Conservation (phyloP, 2,888 invertebrate species). For the Drosophila imparisetae region DNA sequence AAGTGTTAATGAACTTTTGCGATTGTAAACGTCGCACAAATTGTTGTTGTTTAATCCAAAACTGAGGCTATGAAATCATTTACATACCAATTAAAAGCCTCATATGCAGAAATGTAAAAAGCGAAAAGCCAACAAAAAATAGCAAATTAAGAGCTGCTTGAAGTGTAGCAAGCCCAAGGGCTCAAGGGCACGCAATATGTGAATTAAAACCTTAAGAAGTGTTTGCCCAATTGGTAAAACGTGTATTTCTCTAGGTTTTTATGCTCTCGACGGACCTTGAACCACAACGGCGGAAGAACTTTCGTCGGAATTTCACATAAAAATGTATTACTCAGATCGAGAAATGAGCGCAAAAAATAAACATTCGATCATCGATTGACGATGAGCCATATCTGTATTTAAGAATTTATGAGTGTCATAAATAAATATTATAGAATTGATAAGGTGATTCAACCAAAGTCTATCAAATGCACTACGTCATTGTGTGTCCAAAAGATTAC, state of each 20-base stretch:
- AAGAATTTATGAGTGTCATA: slow-evolving; percentile 1
- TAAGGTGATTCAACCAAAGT: slow-evolving; percentile 42
- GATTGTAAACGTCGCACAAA: slow-evolving; percentile 52
- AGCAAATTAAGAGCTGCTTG: slow-evolving; percentile 34
- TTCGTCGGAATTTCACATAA: slow-evolving; percentile 10
- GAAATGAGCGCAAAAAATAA: slow-evolving; percentile 37
- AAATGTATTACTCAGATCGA: slow-evolving; percentile 47
- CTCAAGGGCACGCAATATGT: slow-evolving; percentile 21
- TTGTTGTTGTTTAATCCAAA: slow-evolving; percentile 47
- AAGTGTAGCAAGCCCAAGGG: slow-evolving; percentile 35
- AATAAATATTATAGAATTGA: slow-evolving; percentile 6
- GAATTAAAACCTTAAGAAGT: slow-evolving; percentile 23
- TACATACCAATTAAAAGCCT: slow-evolving; percentile 39
- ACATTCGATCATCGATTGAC: slow-evolving; percentile 42
- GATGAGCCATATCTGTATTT: neutral
- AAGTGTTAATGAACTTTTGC: slow-evolving; percentile 75
- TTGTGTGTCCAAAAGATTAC: slow-evolving; percentile 8
- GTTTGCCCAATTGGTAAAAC: slow-evolving; percentile 34
- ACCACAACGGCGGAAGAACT: neutral
- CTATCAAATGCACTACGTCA: slow-evolving; percentile 41
- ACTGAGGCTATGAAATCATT: slow-evolving; percentile 53
- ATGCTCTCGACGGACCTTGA: neutral
- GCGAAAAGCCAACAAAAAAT: slow-evolving; percentile 9
- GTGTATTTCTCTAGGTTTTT: neutral
- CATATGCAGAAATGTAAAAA: slow-evolving; percentile 59